phyloP scores from a whole-genome alignment of 2,113 vertebrate genomes.

The Petroica traversi region DNA sequence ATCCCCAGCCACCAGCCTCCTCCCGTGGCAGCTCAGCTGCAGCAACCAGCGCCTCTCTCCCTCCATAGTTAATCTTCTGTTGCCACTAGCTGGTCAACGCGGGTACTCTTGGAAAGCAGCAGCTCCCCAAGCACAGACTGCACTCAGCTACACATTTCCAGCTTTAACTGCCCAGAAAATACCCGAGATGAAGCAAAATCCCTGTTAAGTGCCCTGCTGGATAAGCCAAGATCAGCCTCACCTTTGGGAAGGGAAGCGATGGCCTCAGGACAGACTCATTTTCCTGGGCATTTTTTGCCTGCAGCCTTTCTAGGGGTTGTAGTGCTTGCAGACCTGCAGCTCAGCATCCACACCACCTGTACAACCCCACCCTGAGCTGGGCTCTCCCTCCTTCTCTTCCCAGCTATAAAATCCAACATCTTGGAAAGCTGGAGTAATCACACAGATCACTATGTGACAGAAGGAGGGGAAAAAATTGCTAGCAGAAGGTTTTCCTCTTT shows the following conservation, averaged over 20 bases:
- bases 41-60: not conserved
- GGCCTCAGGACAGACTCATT: not conserved
- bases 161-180: not conserved
- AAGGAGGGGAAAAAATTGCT: not conserved
- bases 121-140: not conserved
- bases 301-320: not conserved
- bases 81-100: constrained; percentile 78
- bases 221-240: rapidly evolving
- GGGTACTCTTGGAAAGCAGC: constrained; percentile 68
- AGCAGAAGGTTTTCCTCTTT: not conserved
- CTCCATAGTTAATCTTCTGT: constrained; percentile 77
- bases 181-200: rapidly evolving
- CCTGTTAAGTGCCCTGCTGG: rapidly evolving
- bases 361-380: rapidly evolving
- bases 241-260: not conserved
- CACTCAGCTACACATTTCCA: not conserved
- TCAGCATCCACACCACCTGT: not conserved
- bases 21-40: not conserved
- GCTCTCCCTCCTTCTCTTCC: not conserved
- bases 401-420: not conserved
- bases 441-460: rapidly evolving
- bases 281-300: not conserved
- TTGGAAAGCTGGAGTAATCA: not conserved
- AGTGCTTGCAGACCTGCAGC: not conserved
- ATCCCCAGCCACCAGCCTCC: not conserved